Conservation (phyloP, 2,113 vertebrate genomes). For the Numenius arquata region DNA sequence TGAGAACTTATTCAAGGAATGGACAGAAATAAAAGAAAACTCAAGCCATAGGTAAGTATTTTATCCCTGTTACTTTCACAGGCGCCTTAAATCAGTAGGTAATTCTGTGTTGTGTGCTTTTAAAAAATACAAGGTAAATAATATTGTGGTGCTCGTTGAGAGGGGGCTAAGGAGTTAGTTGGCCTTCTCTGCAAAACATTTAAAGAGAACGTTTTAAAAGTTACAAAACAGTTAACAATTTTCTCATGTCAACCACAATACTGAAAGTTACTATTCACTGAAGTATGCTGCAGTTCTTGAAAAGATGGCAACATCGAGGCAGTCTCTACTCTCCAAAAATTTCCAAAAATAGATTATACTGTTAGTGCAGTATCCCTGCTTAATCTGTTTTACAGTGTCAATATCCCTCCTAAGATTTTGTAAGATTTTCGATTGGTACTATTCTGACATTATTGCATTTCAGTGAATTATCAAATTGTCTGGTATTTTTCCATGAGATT, state of each 20-base stretch:
- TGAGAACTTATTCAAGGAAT: slow-evolving; percentile 87
- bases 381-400: background rate
- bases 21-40: slow-evolving; percentile 85
- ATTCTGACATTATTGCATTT: background rate
- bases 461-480: background rate
- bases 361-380: background rate
- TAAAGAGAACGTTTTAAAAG: background rate
- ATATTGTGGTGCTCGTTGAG: background rate
- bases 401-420: background rate
- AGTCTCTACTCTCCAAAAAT: background rate
- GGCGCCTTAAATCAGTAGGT: background rate
- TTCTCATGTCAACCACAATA: background rate
- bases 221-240: background rate
- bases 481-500: background rate
- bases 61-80: background rate
- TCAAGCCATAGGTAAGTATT: slow-evolving; percentile 83
- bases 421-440: background rate
- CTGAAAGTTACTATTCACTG: background rate
- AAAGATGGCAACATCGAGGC: background rate
- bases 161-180: background rate
- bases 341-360: background rate
- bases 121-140: background rate
- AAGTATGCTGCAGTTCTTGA: background rate
- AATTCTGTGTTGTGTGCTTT: background rate
- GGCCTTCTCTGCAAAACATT: background rate